Evolutionary conservation across 2,888 invertebrate species (phyloP).

Genomic region (Diogma glabrata): DNA sequence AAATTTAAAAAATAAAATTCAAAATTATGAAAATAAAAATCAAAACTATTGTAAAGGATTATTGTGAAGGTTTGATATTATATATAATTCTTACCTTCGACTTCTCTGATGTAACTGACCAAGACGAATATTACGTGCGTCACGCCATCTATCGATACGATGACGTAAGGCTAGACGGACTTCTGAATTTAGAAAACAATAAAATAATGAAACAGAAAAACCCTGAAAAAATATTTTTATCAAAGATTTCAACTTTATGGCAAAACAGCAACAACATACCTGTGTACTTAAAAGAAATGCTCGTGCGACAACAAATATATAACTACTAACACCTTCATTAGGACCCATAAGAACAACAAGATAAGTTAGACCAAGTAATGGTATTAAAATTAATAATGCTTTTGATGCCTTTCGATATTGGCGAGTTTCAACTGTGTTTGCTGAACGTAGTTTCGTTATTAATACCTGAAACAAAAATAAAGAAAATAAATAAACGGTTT

Average conservation of each 20-base stretch:
- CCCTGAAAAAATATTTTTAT: conserved; percentile 47
- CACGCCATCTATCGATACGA: conserved; percentile 42
- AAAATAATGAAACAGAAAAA: conserved; percentile 79
- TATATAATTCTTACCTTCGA: conserved; percentile 26
- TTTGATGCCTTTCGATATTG: conserved; percentile 86
- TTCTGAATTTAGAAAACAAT: conserved; percentile 89
- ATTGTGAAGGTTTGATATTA: not conserved
- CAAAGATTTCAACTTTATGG: too few relatives aligned
- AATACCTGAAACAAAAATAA: conserved; percentile 53
- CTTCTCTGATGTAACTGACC: conserved; percentile 29
- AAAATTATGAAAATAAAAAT: conserved; percentile 5
- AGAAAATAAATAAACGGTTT: not conserved
- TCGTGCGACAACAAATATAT: conserved; percentile 65
- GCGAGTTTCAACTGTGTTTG: conserved; percentile 80
- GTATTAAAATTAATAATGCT: conserved; percentile 81
- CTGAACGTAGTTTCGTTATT: conserved; percentile 84
- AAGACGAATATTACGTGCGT: conserved; percentile 30
- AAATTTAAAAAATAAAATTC: too few relatives aligned
- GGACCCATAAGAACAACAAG: conserved; percentile 75
- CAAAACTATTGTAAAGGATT: not conserved
- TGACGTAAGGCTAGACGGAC: conserved; percentile 76
- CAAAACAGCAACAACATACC: too few relatives aligned
- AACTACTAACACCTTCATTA: conserved; percentile 57
- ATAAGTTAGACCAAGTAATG: conserved; percentile 87
- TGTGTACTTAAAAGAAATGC: conserved; percentile 82